Evolutionary conservation across 2,797 vertebrate genomes (phyloP), one percentile per base, ranked within the genome.

Genomic region (Dendrocincla fuliginosa): DNA sequence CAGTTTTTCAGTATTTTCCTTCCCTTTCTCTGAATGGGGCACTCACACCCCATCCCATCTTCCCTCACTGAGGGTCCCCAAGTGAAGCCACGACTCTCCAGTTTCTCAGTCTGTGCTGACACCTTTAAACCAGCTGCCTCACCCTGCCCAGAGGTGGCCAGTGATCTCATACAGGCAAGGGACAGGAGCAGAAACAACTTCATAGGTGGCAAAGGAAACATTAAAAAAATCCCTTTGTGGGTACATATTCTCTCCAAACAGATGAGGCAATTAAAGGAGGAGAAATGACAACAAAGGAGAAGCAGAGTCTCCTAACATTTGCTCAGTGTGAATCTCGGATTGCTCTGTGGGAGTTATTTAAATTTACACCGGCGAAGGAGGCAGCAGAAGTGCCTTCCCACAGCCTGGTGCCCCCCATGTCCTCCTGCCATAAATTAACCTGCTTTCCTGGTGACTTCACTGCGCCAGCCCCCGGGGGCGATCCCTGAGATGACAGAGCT

Each of bases 341-440:
- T 95, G 88, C 95, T 96, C 94, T 70, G 93, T 97, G 93, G 90
- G 92, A 91, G 88, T 95, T 95, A 84, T 56, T 97, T 92, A 94
- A 94, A 95, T 96, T 95, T 90, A 89, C 93, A 84, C 86, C 80
- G 20, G 70, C 35, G 86, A 84, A 92, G 75, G 80, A 28, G 46
- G 90, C 91, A 82, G 88, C 83, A 86, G n/a, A 76, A 95, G 91
- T 73, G 88, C 41, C 92, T 95, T 87, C 93, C 32, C 87, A 56
- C 77, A 93, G 90, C 96, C 85, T 2, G 7, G 12, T 95, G 82
- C 82, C 94, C 96, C 90, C 46, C 83, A 41, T 79, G 91, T 88
- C 95, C 91, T 84, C 3, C 87, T 86, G 91, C 85, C 9, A 5
- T 95, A 94, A 96, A 96, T 96, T 89, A 91, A 86, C 80, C 92